Evolutionary conservation across 2,113 vertebrate species (phyloP).

Genomic region (Gymnobelideus leadbeateri): DNA sequence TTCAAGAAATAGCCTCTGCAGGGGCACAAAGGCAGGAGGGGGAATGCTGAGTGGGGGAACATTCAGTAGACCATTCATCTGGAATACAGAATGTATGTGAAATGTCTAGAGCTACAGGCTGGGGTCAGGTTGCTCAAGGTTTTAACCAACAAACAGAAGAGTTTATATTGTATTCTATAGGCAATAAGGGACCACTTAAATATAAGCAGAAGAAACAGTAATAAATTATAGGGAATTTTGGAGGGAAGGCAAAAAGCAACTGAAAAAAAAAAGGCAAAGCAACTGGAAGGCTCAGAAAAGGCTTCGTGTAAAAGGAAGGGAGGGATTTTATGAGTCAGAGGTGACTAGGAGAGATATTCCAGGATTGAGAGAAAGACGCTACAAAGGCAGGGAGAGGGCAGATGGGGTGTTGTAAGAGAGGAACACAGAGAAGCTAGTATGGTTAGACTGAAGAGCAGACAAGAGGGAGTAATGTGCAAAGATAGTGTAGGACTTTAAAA

Average conservation of each 20-base stretch:
- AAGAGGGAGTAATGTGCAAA: neutral
- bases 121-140: neutral
- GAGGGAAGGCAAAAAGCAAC: neutral
- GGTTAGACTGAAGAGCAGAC: neutral
- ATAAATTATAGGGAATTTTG: neutral
- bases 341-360: neutral
- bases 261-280: too few relatives aligned
- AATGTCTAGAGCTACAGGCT: neutral
- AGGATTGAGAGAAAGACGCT: neutral
- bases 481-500: neutral
- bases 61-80: neutral
- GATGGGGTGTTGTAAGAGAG: neutral
- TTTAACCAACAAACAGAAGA: neutral
- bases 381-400: neutral
- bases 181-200: neutral
- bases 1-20: neutral
- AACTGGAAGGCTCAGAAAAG: neutral
- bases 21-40: neutral
- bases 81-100: neutral
- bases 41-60: neutral
- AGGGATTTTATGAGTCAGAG: neutral
- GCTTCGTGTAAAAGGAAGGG: neutral
- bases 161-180: neutral
- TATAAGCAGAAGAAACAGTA: neutral
- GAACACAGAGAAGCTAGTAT: neutral